These are phyloP conservation scores for Bembecia ichneumoniformis DNA, from an alignment of 2,888 invertebrate species.

Conservation along the genomic window DNA sequence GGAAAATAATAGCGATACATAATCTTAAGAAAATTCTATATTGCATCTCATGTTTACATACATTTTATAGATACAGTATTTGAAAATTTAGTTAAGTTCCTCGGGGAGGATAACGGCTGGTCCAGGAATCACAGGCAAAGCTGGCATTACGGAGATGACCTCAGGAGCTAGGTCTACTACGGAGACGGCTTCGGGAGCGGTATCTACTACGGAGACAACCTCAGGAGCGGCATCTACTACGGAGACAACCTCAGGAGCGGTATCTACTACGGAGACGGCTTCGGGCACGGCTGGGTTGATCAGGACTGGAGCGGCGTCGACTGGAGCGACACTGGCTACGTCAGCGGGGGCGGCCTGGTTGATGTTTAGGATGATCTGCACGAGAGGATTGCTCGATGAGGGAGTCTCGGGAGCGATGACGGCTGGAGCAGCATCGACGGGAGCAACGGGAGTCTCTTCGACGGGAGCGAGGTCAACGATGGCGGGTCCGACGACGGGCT, in stretches of 20 bases:
- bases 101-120: conserved; percentile 22
- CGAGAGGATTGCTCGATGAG: conserved; percentile 10
- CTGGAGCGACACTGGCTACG: conserved; percentile 9
- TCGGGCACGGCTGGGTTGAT: conserved; percentile 15
- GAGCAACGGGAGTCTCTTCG: conserved; percentile 9
- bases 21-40: conserved; percentile 2
- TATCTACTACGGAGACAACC: conserved; percentile 7
- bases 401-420: conserved; percentile 16
- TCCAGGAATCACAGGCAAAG: not conserved
- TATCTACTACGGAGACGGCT: conserved; percentile 25
- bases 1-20: not conserved
- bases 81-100: conserved; percentile 24
- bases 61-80: conserved; percentile 7
- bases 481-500: conserved; percentile 12
- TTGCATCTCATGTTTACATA: conserved; percentile 9
- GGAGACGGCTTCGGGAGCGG: conserved; percentile 6
- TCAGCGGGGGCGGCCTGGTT: conserved; percentile 5
- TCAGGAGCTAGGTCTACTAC: conserved; percentile 3
- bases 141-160: conserved; percentile 10
- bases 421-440: conserved; percentile 19
- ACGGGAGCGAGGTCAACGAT: conserved; percentile 13
- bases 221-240: conserved; percentile 11
- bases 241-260: conserved; percentile 8
- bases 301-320: conserved; percentile 11
- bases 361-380: conserved; percentile 14